Conservation (phyloP, 2,888 invertebrate genomes). For the Leptura quadrifasciata region DNA sequence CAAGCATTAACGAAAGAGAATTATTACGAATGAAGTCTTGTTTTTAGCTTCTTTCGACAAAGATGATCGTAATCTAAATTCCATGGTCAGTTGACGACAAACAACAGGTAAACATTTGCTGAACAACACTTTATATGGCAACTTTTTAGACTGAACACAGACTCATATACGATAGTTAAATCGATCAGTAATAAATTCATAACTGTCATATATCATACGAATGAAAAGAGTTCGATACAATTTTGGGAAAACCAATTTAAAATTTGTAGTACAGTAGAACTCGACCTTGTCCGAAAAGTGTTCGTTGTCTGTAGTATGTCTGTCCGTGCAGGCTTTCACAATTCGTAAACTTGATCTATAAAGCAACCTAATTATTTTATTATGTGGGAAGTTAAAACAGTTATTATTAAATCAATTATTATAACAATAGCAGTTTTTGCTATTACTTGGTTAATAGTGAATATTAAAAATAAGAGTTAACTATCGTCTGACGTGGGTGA, state of each 20-base stretch:
- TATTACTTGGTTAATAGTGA: background rate
- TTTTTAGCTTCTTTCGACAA: no score
- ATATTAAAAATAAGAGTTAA: slow-evolving; percentile 44
- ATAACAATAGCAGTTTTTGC: background rate
- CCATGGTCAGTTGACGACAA: no score
- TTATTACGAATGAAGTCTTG: no score
- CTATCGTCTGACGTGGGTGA: slow-evolving; percentile 62
- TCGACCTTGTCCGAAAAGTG: background rate
- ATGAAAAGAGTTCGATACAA: background rate
- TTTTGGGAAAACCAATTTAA: background rate
- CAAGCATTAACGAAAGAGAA: no score
- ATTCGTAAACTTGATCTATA: background rate
- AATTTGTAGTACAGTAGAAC: background rate
- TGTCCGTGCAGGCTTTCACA: slow-evolving; percentile 9
- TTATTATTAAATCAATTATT: background rate
- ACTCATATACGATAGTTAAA: no score
- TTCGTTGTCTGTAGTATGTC: slow-evolving; percentile 9
- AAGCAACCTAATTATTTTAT: background rate
- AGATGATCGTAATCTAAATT: no score
- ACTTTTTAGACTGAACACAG: no score
- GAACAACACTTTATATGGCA: no score
- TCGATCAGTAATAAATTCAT: no score
- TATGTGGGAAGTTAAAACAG: background rate
- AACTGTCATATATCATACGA: no score
- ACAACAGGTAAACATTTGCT: no score